Percentiles rank a stretch among this genome's conserved stretches.
Conservation (phyloP, 2,888 invertebrate genomes). For the Syrista parreyssii region DNA sequence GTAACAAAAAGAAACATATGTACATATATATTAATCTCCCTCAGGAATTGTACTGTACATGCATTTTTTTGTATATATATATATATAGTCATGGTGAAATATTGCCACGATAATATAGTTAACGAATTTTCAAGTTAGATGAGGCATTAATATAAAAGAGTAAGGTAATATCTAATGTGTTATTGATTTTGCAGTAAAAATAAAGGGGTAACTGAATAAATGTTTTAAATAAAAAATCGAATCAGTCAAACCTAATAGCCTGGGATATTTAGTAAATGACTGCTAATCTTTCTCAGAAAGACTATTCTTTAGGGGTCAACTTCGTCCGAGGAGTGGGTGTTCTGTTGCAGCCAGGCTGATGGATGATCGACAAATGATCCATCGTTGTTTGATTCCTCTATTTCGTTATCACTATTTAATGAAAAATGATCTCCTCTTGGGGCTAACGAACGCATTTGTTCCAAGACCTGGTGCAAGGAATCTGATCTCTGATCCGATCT, state of each 20-base stretch:
- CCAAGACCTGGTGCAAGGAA: conserved; percentile 60
- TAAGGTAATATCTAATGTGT: background rate
- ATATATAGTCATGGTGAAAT: background rate
- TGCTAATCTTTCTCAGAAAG: background rate
- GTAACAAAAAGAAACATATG: background rate
- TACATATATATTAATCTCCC: background rate
- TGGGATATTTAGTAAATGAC: background rate
- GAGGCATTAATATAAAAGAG: background rate
- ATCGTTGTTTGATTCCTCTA: conserved; percentile 49
- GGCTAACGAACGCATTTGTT: conserved; percentile 62
- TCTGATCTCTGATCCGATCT: conserved; percentile 55
- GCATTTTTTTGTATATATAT: background rate
- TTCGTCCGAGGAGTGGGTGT: conserved; percentile 31
- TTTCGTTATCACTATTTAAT: conserved; percentile 51
- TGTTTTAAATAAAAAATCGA: background rate
- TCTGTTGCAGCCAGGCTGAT: conserved; percentile 40
- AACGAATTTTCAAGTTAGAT: background rate
- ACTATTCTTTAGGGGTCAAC: conserved; percentile 20
- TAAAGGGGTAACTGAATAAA: background rate
- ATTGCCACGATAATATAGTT: background rate
- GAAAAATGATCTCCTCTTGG: conserved; percentile 49
- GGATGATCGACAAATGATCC: conserved; percentile 47
- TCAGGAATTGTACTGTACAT: background rate
- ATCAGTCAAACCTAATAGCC: background rate
- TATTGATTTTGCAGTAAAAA: background rate